Evolutionary conservation across 2,888 invertebrate genomes (phyloP).

Genomic region (Drosophila lutescens): DNA sequence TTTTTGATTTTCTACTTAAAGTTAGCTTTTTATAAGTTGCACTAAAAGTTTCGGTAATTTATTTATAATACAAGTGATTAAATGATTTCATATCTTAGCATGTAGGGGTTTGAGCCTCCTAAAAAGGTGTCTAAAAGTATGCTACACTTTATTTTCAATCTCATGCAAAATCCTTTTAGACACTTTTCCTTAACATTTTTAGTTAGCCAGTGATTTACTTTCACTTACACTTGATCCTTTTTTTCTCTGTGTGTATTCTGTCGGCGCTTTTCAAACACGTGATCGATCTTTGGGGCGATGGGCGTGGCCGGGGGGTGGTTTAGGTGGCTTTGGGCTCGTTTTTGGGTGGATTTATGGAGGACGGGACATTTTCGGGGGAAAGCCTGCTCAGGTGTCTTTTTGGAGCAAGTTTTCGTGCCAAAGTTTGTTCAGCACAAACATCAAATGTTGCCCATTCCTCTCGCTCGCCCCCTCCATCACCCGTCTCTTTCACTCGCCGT

Average conservation of each 20-base stretch:
- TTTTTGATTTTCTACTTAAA: no score
- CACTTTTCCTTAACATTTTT: background rate
- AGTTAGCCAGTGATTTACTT: no score
- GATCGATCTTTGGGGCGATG: slow-evolving; percentile 66
- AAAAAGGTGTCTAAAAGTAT: background rate
- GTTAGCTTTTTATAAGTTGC: no score
- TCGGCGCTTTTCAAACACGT: slow-evolving; percentile 63
- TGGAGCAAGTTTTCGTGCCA: slow-evolving; percentile 72
- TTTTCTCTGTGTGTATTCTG: slow-evolving; percentile 35
- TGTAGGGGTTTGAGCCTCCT: no score
- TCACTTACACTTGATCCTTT: background rate
- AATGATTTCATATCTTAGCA: no score
- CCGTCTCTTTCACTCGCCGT: slow-evolving; percentile 17
- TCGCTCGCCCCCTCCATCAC: slow-evolving; percentile 12
- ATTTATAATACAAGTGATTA: no score
- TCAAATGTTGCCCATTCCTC: slow-evolving; percentile 63
- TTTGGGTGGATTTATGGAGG: background rate
- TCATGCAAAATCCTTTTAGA: background rate
- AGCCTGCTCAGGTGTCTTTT: slow-evolving; percentile 74
- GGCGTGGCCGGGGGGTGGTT: slow-evolving; percentile 5
- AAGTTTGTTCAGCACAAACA: slow-evolving; percentile 74
- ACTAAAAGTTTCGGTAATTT: no score
- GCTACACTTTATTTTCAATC: no score
- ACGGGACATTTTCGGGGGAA: slow-evolving; percentile 24
- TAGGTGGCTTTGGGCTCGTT: slow-evolving; percentile 11